phyloP scores from a whole-genome alignment of 2,113 vertebrate species.

The Psettodes erumei region DNA sequence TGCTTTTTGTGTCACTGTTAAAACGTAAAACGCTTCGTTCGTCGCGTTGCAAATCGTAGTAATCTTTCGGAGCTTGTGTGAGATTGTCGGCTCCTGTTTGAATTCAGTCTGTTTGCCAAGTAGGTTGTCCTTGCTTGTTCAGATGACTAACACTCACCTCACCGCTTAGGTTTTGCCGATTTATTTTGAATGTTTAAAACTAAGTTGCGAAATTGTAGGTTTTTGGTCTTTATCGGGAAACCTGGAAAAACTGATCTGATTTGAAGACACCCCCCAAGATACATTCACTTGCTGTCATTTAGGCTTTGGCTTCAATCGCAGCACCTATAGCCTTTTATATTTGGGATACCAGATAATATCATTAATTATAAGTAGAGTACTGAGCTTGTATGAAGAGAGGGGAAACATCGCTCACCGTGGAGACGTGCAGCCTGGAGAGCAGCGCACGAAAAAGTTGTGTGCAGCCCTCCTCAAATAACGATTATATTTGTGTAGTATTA shows the following conservation, averaged over 20 bases:
- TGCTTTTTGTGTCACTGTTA: not conserved
- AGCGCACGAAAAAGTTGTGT: conserved; percentile 53
- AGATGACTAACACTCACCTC: not conserved
- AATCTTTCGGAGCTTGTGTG: too few species aligned
- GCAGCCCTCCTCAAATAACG: not conserved
- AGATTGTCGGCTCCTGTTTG: conserved; percentile 6
- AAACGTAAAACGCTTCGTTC: not conserved
- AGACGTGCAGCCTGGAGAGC: conserved; percentile 12
- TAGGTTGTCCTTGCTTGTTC: not conserved
- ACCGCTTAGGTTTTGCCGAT: not conserved
- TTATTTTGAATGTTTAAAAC: not conserved
- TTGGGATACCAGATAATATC: not conserved
- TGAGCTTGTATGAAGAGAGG: not conserved
- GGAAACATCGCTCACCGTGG: not conserved
- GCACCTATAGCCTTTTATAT: not conserved
- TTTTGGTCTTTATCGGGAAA: not conserved
- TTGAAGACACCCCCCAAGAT: not conserved
- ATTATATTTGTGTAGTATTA: not conserved
- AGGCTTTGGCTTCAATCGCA: not conserved
- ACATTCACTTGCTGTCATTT: not conserved
- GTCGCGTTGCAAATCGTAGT: not conserved
- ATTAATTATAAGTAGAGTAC: not conserved
- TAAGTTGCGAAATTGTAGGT: conserved; percentile 11
- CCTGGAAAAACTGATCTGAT: not conserved
- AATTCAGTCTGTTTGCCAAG: conserved; percentile 31